phyloP scores from a whole-genome alignment of 1,140 invertebrate species.

The Bombus sibiricus region DNA sequence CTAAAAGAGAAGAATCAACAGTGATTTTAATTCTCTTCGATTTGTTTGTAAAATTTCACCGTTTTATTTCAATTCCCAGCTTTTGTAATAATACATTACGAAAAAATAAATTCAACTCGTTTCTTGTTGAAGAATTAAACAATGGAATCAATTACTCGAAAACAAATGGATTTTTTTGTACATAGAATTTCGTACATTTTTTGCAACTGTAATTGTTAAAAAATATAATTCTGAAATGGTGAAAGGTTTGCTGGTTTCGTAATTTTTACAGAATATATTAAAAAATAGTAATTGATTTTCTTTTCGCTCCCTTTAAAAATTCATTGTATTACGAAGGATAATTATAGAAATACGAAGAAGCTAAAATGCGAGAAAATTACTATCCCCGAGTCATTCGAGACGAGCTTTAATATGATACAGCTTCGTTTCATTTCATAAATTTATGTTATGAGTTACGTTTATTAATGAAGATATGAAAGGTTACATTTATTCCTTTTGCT shows the following conservation, averaged over 20 bases:
- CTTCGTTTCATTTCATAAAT: neutral
- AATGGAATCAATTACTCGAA: neutral
- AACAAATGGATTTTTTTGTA: neutral
- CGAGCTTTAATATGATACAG: neutral
- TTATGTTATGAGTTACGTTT: neutral
- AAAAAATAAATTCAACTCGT: neutral
- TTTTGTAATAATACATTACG: neutral
- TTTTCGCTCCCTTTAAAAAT: neutral
- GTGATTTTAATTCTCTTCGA: neutral
- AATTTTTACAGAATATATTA: neutral
- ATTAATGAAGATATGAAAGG: neutral
- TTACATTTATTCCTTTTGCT: neutral
- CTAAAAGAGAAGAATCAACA: neutral
- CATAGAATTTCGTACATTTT: neutral
- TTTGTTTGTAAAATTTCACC: no score
- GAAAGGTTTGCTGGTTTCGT: neutral
- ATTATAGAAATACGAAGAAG: neutral
- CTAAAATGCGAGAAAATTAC: neutral
- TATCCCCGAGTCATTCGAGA: neutral
- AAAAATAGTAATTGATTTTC: neutral
- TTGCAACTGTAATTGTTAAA: no score
- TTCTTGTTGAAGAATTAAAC: neutral
- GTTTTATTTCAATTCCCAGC: neutral
- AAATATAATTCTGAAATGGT: neutral
- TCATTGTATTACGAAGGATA: slow-evolving; percentile 3